phyloP scores from a whole-genome alignment of 2,797 vertebrate genomes.

The Loris lydekkerianus region DNA sequence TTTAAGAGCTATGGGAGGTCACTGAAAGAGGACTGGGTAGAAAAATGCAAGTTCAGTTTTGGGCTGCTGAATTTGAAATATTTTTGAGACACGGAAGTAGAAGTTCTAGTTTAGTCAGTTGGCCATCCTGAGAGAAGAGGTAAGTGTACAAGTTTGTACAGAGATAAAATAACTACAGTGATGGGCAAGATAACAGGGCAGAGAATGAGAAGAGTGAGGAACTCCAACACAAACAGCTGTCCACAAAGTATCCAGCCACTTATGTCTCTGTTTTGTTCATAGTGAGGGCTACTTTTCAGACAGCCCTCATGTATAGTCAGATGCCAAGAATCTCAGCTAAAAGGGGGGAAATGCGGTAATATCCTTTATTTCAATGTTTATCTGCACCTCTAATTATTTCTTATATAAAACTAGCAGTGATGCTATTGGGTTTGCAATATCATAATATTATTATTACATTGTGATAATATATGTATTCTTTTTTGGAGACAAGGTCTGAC shows the following conservation, averaged over 20 bases:
- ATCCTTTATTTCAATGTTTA: not conserved
- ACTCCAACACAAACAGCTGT: not conserved
- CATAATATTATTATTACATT: no score
- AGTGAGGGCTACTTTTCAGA: no score
- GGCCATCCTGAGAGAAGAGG: not conserved
- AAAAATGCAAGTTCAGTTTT: not conserved
- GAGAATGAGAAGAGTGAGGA: not conserved
- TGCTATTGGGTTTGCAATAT: not conserved
- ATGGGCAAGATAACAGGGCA: not conserved
- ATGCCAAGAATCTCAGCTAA: not conserved
- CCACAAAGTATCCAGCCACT: no score
- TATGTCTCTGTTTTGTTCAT: no score
- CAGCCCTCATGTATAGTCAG: not conserved
- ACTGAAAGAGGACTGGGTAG: not conserved
- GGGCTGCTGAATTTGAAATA: not conserved
- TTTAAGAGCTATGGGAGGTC: not conserved
- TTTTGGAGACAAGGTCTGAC: no score
- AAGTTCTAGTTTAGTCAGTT: not conserved
- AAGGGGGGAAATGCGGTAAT: not conserved
- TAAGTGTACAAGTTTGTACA: not conserved
- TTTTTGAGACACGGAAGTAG: not conserved
- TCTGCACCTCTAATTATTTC: not conserved
- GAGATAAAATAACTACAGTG: not conserved
- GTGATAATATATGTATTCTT: no score
- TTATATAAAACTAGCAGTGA: not conserved